These are phyloP conservation scores for Cavia porcellus DNA, from an alignment of 2,113 vertebrate species.

Conservation along the genomic window DNA sequence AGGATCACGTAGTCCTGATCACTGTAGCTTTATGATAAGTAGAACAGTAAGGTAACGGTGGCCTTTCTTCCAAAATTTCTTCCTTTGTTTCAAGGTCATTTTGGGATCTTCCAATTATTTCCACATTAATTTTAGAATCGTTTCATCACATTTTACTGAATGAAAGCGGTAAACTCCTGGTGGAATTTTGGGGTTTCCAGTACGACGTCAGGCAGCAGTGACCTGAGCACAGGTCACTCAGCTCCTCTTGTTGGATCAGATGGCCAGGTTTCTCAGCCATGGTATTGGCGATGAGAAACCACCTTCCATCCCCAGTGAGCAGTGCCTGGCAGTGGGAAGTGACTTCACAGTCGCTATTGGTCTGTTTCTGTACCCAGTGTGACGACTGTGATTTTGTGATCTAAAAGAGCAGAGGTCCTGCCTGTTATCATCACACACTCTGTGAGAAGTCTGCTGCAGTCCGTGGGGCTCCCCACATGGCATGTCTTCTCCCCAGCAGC, in stretches of 20 bases:
- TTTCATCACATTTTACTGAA: background rate
- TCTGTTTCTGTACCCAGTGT: background rate
- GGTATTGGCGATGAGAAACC: background rate
- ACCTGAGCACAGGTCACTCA: background rate
- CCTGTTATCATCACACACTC: background rate
- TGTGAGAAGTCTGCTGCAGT: background rate
- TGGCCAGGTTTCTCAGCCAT: background rate
- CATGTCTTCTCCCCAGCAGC: background rate
- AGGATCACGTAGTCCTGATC: background rate
- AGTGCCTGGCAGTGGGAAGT: background rate
- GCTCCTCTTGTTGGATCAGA: background rate
- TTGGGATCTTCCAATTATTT: conserved; percentile 1
- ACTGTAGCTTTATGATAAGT: background rate
- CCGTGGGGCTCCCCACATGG: background rate
- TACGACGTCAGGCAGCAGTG: background rate
- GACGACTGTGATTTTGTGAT: background rate
- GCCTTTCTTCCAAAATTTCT: background rate
- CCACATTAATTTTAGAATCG: background rate
- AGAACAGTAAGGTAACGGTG: background rate
- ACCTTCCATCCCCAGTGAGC: background rate
- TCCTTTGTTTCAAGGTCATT: background rate
- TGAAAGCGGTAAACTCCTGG: background rate
- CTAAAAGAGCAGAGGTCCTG: background rate
- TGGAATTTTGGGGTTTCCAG: conserved; percentile 5
- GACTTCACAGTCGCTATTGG: background rate